phyloP scores from a whole-genome alignment of 1,140 invertebrate genomes.

The Neodiprion lecontei region DNA sequence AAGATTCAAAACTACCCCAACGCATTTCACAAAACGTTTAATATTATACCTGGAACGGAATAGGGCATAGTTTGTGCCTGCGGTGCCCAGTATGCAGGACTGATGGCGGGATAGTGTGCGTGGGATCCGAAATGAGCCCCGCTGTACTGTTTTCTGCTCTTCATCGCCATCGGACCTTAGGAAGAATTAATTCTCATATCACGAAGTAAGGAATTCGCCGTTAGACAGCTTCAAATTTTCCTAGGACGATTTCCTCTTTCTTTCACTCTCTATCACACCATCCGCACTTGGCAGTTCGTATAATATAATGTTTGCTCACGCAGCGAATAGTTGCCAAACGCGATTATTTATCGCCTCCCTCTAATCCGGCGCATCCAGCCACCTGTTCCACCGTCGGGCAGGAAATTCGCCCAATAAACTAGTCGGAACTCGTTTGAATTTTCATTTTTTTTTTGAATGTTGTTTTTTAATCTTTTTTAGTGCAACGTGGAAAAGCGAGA shows the following conservation, averaged over 20 bases:
- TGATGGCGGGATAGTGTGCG: conserved; percentile 75
- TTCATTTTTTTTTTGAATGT: not conserved
- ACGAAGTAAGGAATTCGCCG: not conserved
- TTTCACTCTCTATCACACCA: not conserved
- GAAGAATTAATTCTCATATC: not conserved
- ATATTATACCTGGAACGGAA: conserved; percentile 73
- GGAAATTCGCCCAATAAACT: too few relatives aligned
- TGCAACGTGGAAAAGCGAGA: not conserved
- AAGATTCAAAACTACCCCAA: too few relatives aligned
- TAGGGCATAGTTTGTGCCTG: conserved; percentile 76
- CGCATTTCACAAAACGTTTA: conserved; percentile 10
- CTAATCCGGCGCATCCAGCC: not conserved
- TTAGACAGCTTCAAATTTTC: too few relatives aligned
- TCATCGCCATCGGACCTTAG: conserved; percentile 52
- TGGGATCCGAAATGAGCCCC: conserved; percentile 40
- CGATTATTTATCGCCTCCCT: not conserved
- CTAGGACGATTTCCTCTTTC: not conserved
- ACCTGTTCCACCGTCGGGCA: not conserved
- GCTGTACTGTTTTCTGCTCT: conserved; percentile 54
- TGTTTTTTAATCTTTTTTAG: not conserved
- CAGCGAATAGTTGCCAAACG: not conserved
- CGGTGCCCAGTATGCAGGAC: conserved; percentile 80
- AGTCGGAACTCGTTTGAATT: too few relatives aligned
- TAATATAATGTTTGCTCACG: not conserved
- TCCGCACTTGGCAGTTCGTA: not conserved